Base-by-base conservation (phyloP, 1,140 invertebrate species). In the Neodiprion fabricii region DNA sequence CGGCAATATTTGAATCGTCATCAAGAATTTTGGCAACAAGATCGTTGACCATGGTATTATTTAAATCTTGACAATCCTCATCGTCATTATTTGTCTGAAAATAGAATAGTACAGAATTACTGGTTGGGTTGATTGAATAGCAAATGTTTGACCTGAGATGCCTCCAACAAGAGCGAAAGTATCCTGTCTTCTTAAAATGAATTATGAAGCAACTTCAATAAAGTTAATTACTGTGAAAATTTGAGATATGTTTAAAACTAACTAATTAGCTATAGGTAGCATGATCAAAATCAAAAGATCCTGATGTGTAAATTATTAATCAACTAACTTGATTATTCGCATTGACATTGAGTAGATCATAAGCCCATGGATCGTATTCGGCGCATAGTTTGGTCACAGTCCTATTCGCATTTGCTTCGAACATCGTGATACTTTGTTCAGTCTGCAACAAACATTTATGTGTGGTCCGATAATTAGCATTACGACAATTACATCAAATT, bases 1-100 rank as follows among this genome's bases (percentile, higher is more conserved):
- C 84, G 65, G 85, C 85, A 77, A 87, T 79, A 69, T 90, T 86
- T 75, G 89, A 89, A 74, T 91, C 89, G 72, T 92, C 91, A 78
- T 91, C 91, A 21, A 92, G 87, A 79, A 92, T 91, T 79, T 92
- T 92, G 48, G 91, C 91, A 78, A 92, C 91, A 80, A 92, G 85
- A 82, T 92, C 91, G 75, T 91, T 90, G 67, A 92, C 90, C 90
- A 92, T 91, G n/a, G 91, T 88, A 79, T 90, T 91, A 78, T 91
- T 90, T 75, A 91, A 75, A 79, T 86, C 88, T 77, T 85, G 83
- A 71, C 82, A 80, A 70, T 89, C 88, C 48, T 90, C 87, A 82
- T 90, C 90, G 81, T 91, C 90, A 85, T 87, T 83, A 74, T 74
- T 89, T 83, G 87, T 85, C 84, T 87, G 72, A 49, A 82, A 86